phyloP scores from a whole-genome alignment of 2,797 vertebrate genomes.

The Spheniscus humboldti region DNA sequence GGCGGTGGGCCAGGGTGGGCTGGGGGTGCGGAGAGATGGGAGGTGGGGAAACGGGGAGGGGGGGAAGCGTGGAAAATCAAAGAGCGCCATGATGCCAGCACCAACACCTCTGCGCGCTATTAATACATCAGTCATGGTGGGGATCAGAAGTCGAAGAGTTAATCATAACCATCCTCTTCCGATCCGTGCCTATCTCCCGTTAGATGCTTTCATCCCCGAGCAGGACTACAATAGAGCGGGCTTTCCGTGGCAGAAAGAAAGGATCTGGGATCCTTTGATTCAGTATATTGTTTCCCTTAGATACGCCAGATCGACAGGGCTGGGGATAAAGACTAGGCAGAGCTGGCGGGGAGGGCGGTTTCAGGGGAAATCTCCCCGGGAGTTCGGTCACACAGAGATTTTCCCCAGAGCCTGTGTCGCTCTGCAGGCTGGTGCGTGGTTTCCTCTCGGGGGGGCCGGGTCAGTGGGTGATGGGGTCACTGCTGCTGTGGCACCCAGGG shows the following conservation, averaged over 20 bases:
- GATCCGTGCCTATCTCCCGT: background rate
- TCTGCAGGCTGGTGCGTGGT: background rate
- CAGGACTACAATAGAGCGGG: background rate
- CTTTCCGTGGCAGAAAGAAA: background rate
- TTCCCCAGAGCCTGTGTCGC: background rate
- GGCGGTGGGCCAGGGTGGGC: background rate
- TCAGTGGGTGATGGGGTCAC: background rate
- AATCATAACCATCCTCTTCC: slow-evolving; percentile 6
- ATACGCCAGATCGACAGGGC: background rate
- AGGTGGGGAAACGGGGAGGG: background rate
- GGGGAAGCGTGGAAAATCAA: background rate
- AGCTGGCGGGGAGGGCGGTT: background rate
- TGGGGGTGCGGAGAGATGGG: background rate
- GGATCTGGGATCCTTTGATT: background rate
- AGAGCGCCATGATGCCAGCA: slow-evolving; percentile 61
- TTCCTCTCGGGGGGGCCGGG: background rate
- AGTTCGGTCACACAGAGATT: background rate
- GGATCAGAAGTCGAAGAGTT: slow-evolving; percentile 44
- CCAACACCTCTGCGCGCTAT: background rate
- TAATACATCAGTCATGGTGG: background rate
- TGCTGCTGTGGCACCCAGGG: background rate
- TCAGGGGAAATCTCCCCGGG: background rate
- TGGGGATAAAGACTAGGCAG: background rate
- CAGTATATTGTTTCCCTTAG: background rate
- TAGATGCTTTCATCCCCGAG: background rate